These are phyloP conservation scores for Drosophila cardini DNA, from an alignment of 1,140 invertebrate species.

Conservation along the genomic window DNA sequence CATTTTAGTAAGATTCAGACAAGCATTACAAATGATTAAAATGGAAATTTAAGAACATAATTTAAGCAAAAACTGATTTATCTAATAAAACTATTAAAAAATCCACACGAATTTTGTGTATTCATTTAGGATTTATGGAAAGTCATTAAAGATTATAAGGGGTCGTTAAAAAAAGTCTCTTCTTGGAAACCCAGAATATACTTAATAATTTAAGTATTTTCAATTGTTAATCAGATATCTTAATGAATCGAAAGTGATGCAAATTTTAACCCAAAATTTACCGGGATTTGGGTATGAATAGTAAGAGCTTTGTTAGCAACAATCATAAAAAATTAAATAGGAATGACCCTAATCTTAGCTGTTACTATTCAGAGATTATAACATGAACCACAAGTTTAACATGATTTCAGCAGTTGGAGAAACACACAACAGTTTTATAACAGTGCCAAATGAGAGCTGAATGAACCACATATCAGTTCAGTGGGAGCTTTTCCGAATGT, in stretches of 20 bases:
- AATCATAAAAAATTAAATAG: too few species aligned
- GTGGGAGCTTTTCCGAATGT: too few species aligned
- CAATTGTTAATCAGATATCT: background rate
- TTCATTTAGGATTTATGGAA: background rate
- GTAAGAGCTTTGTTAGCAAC: too few species aligned
- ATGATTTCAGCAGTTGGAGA: too few species aligned
- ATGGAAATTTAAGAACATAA: conserved; percentile 62
- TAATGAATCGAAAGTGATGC: conserved; percentile 1
- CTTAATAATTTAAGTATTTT: background rate
- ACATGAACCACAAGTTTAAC: too few species aligned
- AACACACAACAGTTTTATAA: too few species aligned
- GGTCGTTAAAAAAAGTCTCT: background rate
- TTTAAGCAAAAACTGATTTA: conserved; percentile 71
- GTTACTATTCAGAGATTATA: too few species aligned
- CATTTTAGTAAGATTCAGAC: conserved; percentile 55
- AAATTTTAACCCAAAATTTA: conserved; percentile 15
- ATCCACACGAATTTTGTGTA: conserved; percentile 11
- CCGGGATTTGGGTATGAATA: too few species aligned
- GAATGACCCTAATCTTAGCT: too few species aligned
- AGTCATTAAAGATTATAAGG: background rate
- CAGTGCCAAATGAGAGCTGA: too few species aligned
- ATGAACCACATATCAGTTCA: too few species aligned
- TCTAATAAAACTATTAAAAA: conserved; percentile 69
- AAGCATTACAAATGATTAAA: conserved; percentile 53
- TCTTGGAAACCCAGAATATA: background rate